Base-by-base conservation (phyloP, 2,113 vertebrate genomes). In the Psilopsiagon aymara region DNA sequence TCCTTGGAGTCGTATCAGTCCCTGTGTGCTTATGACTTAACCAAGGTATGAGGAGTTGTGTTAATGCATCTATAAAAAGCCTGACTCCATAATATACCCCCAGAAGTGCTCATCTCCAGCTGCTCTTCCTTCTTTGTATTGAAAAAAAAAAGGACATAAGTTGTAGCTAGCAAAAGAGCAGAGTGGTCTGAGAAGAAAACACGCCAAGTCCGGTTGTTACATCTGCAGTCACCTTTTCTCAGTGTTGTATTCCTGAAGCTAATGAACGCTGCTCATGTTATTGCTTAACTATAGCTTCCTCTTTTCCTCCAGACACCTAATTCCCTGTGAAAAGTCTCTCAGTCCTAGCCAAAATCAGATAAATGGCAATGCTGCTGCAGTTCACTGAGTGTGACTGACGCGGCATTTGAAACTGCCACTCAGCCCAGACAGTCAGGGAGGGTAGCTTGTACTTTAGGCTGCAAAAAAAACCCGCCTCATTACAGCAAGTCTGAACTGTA, bases 361-460 rank as follows among this genome's bases (percentile, higher is more conserved):
- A 94, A 95, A 94, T 63, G 95, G 88, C 69, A 74, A 46, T 74
- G 86, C 69, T 92, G 25, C 95, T 96, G 88, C 73, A 43, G 86
- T 84, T 97, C 94, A 97, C 59, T 70, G 90, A 93, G 57, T 93
- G 92, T 95, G 92, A 94, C 88, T 82, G 96, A 92, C 76, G 64
- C 0, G 24, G 67, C 62, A 53, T 96, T 97, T 97, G 93, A 97
- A 97, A 97, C 85, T 41, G 80, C 59, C 37, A 20, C 85, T 94
- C 47, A 46, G 74, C 69, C 46, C 71, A 97, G 82, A 51, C 67
- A 91, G 60, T 86, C 84, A 37, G 85, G 59, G 94, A 28, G 69
- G 70, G 37, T 49, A 86, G 81, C 83, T 91, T 71, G 82, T 88
- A 82, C 74, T 95, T 96, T 89, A 94, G 67, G 59, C 86, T 80